These are phyloP conservation scores for Elymnias hypermnestra DNA, from an alignment of 1,140 invertebrate genomes.

Conservation along the genomic window DNA sequence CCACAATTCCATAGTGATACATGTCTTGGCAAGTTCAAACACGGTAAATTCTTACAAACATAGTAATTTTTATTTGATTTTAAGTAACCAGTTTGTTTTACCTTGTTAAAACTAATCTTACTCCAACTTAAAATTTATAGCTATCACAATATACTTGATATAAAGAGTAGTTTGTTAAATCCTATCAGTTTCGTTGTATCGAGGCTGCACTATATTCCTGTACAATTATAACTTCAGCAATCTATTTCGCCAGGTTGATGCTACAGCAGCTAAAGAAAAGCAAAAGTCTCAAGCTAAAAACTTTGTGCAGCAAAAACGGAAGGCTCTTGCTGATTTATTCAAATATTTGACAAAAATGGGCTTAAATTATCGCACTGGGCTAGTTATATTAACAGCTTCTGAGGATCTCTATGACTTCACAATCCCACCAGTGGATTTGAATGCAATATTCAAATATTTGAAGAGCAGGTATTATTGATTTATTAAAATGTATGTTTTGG, in stretches of 20 bases:
- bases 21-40: too few species aligned
- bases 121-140: too few species aligned
- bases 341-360: slow-evolving; percentile 84
- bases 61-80: too few species aligned
- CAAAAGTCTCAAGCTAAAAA: slow-evolving; percentile 88
- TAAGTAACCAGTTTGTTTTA: too few species aligned
- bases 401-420: slow-evolving; percentile 72
- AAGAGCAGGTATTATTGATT: slow-evolving; percentile 75
- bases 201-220: background rate
- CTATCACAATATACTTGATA: too few species aligned
- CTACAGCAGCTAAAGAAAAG: slow-evolving; percentile 80
- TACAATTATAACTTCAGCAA: too few species aligned
- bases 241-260: slow-evolving; percentile 77
- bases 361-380: slow-evolving; percentile 87
- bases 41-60: too few species aligned
- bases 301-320: slow-evolving; percentile 89
- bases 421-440: slow-evolving; percentile 79
- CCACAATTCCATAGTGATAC: too few species aligned
- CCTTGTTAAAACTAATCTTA: too few species aligned
- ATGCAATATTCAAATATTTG: slow-evolving; percentile 68
- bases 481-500: too few species aligned
- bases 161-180: too few species aligned
- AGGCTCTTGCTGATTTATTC: slow-evolving; percentile 89
- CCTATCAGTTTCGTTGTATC: too few species aligned
- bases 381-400: slow-evolving; percentile 69